Evolutionary conservation across 2,888 invertebrate genomes (phyloP), one percentile per base, ranked within the genome.

Genomic region (Globia sparganii): DNA sequence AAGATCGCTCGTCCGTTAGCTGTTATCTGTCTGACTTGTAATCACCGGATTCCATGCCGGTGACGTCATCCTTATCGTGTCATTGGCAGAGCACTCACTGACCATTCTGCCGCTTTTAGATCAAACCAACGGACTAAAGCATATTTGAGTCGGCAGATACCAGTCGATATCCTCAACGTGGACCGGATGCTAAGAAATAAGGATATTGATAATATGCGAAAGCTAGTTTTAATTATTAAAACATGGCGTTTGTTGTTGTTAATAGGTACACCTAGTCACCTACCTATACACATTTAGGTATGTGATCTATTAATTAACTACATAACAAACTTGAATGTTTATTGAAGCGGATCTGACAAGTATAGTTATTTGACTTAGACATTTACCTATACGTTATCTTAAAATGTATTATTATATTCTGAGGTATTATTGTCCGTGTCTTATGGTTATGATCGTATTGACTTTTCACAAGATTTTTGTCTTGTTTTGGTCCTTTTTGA

Each of bases 11-110:
- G 15, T 56, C 28, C 46, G 43, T 46, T 62, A 81, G 21, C 53
- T 43, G 80, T 84, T 70, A 80, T 84, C 84, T 65, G 49, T 56
- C 53, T 25, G 28, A n/a, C 13, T 59, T 34, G 59, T 78, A 31
- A 59, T 62, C 61, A 56, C n/a, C 53, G 34, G 65, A 34, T 53
- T 56, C 43, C 56, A 49, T 64, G 34, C 2, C n/a, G 64, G 53
- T 69, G 69, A 69, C 84, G 70, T 65, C 70, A 61, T 31, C n/a
- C 8, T 84, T 84, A 69, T 70, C 62, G 40, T 64, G 62, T 64
- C 65, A 61, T 46, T 34, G 28, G 18, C 8, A 9, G 37, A 25
- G 15, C 13, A 40, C 31, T 59, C 28, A 40, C 53, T 40, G 77
- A 82, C 59, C 56, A n/a, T 43, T 40, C 61, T 28, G 40, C 15